Evolutionary conservation across 2,888 invertebrate species (phyloP).

Genomic region (Lycocerus yunnanus): DNA sequence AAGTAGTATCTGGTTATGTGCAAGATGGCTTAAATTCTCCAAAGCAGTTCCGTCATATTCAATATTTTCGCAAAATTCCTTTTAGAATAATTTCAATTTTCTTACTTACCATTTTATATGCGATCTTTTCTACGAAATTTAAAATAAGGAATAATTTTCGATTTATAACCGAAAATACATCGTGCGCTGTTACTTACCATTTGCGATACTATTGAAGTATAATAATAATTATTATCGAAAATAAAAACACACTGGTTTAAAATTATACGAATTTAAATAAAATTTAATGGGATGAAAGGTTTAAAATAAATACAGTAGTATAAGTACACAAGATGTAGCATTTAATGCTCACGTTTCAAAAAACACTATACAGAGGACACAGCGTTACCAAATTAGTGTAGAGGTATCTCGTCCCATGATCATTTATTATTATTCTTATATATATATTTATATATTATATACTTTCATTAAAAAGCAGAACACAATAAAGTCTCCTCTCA

Average conservation of each 20-base stretch:
- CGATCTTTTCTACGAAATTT: background rate
- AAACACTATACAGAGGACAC: slow-evolving; percentile 59
- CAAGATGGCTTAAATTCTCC: no score
- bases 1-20: no score
- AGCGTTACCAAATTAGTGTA: slow-evolving; percentile 57
- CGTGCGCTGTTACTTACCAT: no score
- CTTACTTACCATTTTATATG: background rate
- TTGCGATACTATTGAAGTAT: background rate
- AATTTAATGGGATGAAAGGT: slow-evolving; percentile 12
- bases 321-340: slow-evolving; percentile 60
- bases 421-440: slow-evolving; percentile 47
- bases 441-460: slow-evolving; percentile 40
- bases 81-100: background rate
- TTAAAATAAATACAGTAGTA: slow-evolving; percentile 38
- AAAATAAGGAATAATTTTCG: no score
- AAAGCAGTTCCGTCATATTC: no score
- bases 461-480: slow-evolving; percentile 58
- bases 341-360: slow-evolving; percentile 60
- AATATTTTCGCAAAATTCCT: no score
- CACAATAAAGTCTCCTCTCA: slow-evolving; percentile 58
- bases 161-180: no score
- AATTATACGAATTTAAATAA: background rate
- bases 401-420: slow-evolving; percentile 57
- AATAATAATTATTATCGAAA: background rate
- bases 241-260: background rate